Conservation (phyloP, 2,797 vertebrate genomes). For the Vireo griseus region DNA sequence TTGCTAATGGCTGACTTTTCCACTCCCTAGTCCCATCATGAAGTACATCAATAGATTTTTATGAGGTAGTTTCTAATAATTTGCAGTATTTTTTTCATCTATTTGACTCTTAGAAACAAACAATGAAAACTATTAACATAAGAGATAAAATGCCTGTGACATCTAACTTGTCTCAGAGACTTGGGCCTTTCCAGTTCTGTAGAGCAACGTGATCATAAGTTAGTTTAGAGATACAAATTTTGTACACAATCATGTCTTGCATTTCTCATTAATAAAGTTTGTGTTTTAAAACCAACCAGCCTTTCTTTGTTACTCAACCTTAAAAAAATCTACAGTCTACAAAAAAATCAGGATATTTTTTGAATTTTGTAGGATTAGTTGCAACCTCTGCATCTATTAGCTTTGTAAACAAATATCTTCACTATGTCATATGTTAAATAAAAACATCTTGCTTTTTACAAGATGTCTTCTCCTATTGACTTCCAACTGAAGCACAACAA, state of each 20-base stretch:
- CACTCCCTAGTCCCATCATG: background rate
- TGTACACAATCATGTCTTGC: background rate
- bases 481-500: constrained; percentile 19
- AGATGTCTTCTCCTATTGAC: background rate
- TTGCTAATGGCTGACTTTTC: background rate
- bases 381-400: background rate
- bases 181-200: background rate
- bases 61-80: background rate
- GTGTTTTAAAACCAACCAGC: background rate
- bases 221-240: background rate
- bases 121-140: background rate
- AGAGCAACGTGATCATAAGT: background rate
- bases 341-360: background rate
- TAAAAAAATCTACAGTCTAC: background rate
- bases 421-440: background rate
- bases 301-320: background rate
- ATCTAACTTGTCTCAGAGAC: background rate
- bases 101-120: background rate
- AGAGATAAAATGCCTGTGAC: background rate
- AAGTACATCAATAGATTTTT: background rate
- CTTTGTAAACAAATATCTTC: background rate
- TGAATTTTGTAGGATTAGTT: background rate
- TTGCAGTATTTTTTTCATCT: background rate
- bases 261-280: constrained; percentile 1
- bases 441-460: constrained; percentile 15